These are phyloP conservation scores for Manduca sexta DNA, from an alignment of 1,140 invertebrate genomes.

Conservation along the genomic window DNA sequence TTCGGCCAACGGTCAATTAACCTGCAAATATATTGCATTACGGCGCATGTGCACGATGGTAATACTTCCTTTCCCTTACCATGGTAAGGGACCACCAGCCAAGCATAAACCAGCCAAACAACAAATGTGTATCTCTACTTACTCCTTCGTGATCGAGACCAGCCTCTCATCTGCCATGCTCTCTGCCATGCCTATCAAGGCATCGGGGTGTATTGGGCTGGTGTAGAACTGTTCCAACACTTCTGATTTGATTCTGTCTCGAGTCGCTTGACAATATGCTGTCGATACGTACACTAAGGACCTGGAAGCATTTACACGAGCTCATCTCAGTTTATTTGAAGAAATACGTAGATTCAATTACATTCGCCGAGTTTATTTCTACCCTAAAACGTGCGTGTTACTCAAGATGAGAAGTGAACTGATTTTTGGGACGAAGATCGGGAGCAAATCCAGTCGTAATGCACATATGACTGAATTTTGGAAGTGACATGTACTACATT, in stretches of 20 bases:
- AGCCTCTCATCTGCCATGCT: slow-evolving; percentile 9
- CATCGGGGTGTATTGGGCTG: not conserved
- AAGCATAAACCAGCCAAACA: no score
- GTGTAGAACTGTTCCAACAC: slow-evolving; percentile 18
- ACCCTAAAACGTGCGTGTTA: no score
- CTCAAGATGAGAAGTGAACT: no score
- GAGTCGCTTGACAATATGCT: slow-evolving; percentile 16
- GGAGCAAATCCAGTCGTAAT: no score
- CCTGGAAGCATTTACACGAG: slow-evolving; percentile 3
- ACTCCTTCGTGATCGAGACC: slow-evolving; percentile 12
- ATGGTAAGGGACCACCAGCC: no score
- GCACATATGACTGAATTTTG: no score
- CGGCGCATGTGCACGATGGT: not conserved
- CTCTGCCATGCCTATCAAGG: slow-evolving; percentile 14
- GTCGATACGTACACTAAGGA: slow-evolving; percentile 20
- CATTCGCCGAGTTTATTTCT: no score
- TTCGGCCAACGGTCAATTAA: slow-evolving; percentile 83
- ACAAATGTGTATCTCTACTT: slow-evolving; percentile 3
- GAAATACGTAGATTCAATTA: no score
- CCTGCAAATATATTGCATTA: slow-evolving; percentile 39
- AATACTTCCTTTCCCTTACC: no score
- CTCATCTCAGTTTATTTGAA: not conserved
- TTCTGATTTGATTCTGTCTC: not conserved
- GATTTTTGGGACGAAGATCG: no score
- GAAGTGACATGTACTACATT: no score